Evolutionary conservation across 1,140 invertebrate species (phyloP).

Genomic region (Seison nebaliae): DNA sequence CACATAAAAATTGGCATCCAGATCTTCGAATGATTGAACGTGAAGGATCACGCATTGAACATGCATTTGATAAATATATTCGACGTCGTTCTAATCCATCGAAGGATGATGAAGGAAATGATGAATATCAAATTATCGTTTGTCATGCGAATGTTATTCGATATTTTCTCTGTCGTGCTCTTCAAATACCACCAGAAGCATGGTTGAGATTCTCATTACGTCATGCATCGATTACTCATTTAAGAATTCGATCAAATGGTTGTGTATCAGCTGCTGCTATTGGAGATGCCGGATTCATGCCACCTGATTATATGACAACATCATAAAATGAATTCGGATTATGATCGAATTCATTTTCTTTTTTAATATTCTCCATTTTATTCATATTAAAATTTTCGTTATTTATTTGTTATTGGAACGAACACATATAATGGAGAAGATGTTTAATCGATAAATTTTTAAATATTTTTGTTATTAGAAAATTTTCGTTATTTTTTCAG

Average conservation of each 20-base stretch:
- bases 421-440: no score
- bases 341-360: no score
- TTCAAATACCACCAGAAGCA: conserved; percentile 85
- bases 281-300: conserved; percentile 67
- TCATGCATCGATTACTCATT: conserved; percentile 70
- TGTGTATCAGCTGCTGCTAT: conserved; percentile 47
- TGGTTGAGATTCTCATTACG: conserved; percentile 71
- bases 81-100: no score
- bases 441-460: no score
- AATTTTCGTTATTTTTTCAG: no score
- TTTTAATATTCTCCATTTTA: no score
- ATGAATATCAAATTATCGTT: conserved; percentile 67
- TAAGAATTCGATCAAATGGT: conserved; percentile 56
- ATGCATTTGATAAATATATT: conserved; percentile 73
- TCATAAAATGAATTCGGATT: no score
- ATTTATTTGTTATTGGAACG: no score
- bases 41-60: conserved; percentile 83
- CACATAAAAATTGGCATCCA: conserved; percentile 53
- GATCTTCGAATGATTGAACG: conserved; percentile 40
- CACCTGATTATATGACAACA: no score
- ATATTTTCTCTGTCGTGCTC: conserved; percentile 76
- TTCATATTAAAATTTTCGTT: no score
- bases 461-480: no score
- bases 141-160: conserved; percentile 94
- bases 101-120: conserved; percentile 43